phyloP scores from a whole-genome alignment of 2,797 vertebrate genomes.

The Percopsis omiscomaycus region DNA sequence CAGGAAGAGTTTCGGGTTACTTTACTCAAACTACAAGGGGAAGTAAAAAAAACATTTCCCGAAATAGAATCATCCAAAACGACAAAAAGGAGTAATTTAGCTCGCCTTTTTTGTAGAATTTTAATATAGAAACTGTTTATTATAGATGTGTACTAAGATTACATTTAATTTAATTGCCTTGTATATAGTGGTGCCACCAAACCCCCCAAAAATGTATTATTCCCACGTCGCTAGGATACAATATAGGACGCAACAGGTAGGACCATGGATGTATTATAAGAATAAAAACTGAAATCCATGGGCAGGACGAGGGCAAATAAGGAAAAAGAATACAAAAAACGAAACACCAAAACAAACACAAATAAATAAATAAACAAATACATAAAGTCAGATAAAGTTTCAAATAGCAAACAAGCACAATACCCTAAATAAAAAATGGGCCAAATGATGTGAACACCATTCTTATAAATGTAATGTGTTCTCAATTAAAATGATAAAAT shows the following conservation, averaged over 20 bases:
- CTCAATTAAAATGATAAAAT: too few relatives aligned
- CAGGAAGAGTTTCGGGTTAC: conserved; percentile 43
- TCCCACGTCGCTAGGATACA: conserved; percentile 71
- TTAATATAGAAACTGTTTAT: fast-evolving
- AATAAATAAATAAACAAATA: too few relatives aligned
- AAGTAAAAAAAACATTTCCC: background rate
- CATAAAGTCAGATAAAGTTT: too few relatives aligned
- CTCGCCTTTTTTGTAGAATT: fast-evolving
- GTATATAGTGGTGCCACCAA: background rate
- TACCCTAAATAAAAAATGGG: too few relatives aligned
- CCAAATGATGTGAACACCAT: too few relatives aligned
- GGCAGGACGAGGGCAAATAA: too few relatives aligned
- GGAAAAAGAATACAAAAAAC: background rate
- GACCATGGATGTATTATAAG: too few relatives aligned
- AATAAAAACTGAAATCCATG: too few relatives aligned
- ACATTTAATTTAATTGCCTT: background rate
- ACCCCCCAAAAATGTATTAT: conserved; percentile 37
- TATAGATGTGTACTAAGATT: fast-evolving
- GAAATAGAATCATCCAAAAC: background rate
- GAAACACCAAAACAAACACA: background rate
- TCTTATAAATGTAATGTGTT: too few relatives aligned
- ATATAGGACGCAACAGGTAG: conserved; percentile 34
- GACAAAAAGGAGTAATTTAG: background rate
- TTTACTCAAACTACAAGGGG: conserved; percentile 16
- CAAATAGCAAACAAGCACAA: too few relatives aligned